phyloP scores from a whole-genome alignment of 2,888 invertebrate genomes.

The Labia minor region DNA sequence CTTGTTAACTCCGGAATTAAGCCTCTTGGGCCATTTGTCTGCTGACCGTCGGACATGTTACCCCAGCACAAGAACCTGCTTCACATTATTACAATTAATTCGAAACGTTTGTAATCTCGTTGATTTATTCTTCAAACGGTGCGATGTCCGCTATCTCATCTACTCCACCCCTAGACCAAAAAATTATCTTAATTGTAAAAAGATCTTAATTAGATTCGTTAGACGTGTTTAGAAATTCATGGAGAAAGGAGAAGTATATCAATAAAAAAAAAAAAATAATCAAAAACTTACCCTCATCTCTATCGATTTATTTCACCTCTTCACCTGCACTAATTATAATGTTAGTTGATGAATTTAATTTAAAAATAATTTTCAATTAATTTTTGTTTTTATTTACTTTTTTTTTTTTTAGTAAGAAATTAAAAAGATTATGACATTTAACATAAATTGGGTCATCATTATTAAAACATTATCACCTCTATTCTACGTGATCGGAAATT shows the following conservation, averaged over 20 bases:
- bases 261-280: neutral
- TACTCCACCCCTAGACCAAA: neutral
- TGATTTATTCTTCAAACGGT: neutral
- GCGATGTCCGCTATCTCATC: neutral
- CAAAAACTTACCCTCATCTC: no score
- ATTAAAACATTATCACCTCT: no score
- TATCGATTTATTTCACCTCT: neutral
- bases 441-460: no score
- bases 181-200: constrained; percentile 3
- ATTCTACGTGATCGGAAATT: no score
- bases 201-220: neutral
- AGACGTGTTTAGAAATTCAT: no score
- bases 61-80: neutral
- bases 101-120: neutral
- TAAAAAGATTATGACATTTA: no score
- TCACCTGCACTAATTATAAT: neutral
- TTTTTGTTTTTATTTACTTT: neutral
- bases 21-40: neutral
- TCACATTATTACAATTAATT: constrained; percentile 1
- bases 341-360: neutral
- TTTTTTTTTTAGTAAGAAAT: no score
- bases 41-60: neutral
- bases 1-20: constrained; percentile 13
- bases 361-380: neutral
- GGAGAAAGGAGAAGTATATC: no score